Percentiles rank a stretch among this genome's conserved stretches.
Conservation (phyloP, 2,797 vertebrate genomes). For the Tympanoctomys barrerae region DNA sequence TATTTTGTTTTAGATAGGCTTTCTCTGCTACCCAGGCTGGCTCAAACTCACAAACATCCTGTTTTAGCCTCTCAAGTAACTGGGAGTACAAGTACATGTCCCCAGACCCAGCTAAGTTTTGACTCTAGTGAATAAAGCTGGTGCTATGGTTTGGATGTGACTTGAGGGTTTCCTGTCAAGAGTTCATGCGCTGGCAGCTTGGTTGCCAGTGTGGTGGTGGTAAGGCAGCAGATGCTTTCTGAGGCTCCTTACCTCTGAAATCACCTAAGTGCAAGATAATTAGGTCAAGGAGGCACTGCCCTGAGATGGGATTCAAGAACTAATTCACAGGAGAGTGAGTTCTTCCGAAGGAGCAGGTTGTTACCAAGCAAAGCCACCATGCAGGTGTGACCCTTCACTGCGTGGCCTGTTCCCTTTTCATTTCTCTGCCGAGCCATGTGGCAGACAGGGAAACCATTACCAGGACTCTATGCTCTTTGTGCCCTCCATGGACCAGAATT, state of each 20-base stretch:
- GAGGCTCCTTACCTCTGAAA: not conserved
- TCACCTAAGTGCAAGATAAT: not conserved
- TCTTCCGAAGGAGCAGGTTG: not conserved
- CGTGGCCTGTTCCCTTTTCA: not conserved
- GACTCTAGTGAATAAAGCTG: slow-evolving; percentile 22
- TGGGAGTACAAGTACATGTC: not conserved
- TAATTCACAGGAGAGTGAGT: not conserved
- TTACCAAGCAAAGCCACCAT: not conserved
- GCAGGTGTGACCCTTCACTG: not conserved
- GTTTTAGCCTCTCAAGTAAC: not conserved
- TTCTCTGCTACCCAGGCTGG: not conserved
- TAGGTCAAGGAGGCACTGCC: not conserved
- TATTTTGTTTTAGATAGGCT: not conserved
- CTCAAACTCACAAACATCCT: not conserved
- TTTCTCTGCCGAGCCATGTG: not conserved
- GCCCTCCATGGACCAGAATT: not conserved
- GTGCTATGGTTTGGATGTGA: not conserved
- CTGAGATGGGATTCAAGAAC: not conserved
- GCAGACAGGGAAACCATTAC: too few species aligned
- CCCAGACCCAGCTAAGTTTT: not conserved
- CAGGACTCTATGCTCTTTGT: not conserved
- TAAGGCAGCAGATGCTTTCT: not conserved
- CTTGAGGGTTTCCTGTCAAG: not conserved
- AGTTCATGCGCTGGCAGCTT: not conserved
- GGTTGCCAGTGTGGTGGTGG: not conserved